Evolutionary conservation across 2,888 invertebrate species (phyloP), one percentile per base, ranked within the genome.

Genomic region (Blomia tropicalis): DNA sequence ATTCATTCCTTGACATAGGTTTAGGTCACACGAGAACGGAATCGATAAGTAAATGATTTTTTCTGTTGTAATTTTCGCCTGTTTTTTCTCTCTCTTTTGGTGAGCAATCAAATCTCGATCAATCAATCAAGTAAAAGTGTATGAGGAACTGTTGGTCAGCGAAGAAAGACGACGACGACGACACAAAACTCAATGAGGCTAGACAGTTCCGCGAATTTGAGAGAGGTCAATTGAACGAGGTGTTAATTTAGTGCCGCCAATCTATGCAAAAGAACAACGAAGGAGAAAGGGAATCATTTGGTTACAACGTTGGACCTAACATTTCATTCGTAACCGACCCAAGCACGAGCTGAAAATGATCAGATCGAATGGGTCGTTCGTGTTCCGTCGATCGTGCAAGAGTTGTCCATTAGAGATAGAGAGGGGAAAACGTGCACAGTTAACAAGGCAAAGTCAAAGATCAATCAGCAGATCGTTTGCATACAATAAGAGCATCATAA

Each of bases 151-250:
- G n/a, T 41, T 41, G n/a, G 41, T n/a, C n/a, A 14, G 14, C 14
- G n/a, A n/a, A 41, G 41, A 41, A n/a, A 41, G n/a, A 41, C 14
- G n/a, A n/a, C 41, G 41, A 41, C 14, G 41, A 41, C 41, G n/a
- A n/a, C 14, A n/a, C n/a, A n/a, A 14, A 14, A 17, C 41, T 14
- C 14, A 17, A 14, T 41, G n/a, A 14, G 7, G 51, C 23, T 19
- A 22, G 22, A 27, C 51, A 47, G 7, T 11, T 47, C 51, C 51
- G 51, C 51, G 51, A 47, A 11, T 7, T 11, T 47, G n/a, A n/a
- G n/a, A n/a, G n/a, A n/a, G n/a, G n/a, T n/a, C 7, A 47, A 47
- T 47, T 19, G 51, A 47, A 47, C 51, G 51, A 47, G 51, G 51
- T 47, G 51, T 47, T 47, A 47, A 47, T 47, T 7, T n/a, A 47